A percentile compares a stretch with the other conserved stretches of the same genome.
These are phyloP conservation scores for Tetramorium alpestre DNA, from an alignment of 1,140 invertebrate genomes.

Conservation along the genomic window DNA sequence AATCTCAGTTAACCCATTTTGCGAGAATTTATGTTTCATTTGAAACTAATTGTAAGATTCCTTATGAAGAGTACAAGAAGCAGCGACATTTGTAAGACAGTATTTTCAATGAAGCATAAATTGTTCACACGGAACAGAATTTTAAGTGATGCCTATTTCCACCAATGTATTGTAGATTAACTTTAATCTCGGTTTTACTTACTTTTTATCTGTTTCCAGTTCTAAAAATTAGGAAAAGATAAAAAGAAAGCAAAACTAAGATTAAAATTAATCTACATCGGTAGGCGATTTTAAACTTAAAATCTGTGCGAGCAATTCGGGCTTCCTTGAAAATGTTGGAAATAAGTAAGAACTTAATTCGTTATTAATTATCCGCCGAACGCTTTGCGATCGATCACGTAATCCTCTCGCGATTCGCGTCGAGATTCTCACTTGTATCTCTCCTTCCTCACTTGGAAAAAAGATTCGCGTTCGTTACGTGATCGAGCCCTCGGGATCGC, in stretches of 20 bases:
- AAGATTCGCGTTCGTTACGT: no score
- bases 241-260: no score
- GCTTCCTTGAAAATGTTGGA: no score
- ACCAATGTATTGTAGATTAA: no score
- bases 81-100: neutral
- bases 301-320: no score
- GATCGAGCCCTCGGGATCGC: neutral
- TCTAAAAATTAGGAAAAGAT: no score
- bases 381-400: neutral
- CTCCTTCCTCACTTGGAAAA: neutral
- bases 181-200: no score
- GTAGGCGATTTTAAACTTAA: no score
- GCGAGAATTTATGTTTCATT: neutral
- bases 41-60: neutral
- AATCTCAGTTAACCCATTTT: neutral
- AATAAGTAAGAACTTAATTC: neutral
- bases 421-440: neutral
- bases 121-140: no score
- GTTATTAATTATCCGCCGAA: neutral
- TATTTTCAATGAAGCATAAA: neutral
- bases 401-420: neutral
- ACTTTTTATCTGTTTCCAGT: no score
- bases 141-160: no score
- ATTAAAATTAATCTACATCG: no score
- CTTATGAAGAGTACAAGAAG: neutral